These are phyloP conservation scores for Brachionus sp. DNA, from an alignment of 1,140 invertebrate genomes.

Conservation along the genomic window DNA sequence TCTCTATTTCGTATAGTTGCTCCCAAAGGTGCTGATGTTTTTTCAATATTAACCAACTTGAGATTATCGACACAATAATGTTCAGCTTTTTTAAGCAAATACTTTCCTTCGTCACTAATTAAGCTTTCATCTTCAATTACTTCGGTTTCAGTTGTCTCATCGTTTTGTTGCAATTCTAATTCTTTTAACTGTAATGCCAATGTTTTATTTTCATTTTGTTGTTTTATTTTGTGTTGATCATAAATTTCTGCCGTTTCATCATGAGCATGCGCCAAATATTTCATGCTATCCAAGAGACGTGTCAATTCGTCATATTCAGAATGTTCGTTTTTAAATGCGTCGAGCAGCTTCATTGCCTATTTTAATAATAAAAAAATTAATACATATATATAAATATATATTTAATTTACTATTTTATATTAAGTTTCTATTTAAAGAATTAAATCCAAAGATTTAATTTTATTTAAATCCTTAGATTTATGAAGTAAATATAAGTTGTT, in stretches of 20 bases:
- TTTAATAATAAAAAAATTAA: background rate
- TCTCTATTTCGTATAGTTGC: conserved; percentile 64
- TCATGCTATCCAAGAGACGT: background rate
- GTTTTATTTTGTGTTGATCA: background rate
- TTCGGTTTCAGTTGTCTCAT: conserved; percentile 26
- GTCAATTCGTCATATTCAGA: background rate
- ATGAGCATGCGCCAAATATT: background rate
- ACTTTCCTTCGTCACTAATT: conserved; percentile 49
- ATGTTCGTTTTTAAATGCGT: background rate
- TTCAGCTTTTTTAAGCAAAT: conserved; percentile 55
- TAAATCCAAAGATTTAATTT: no score
- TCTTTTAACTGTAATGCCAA: background rate
- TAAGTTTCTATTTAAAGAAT: background rate
- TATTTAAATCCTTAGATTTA: no score
- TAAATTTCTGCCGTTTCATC: background rate
- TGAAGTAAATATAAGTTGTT: no score
- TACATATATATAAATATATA: background rate
- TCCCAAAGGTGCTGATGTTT: conserved; percentile 88
- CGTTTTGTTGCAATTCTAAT: background rate
- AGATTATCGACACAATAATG: conserved; percentile 73
- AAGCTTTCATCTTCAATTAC: conserved; percentile 51
- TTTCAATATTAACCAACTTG: conserved; percentile 92
- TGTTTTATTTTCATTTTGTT: conserved; percentile 14
- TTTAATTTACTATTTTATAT: background rate
- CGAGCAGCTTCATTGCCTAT: conserved; percentile 2